phyloP scores from a whole-genome alignment of 2,113 vertebrate genomes.

The Sapayoa aenigma region DNA sequence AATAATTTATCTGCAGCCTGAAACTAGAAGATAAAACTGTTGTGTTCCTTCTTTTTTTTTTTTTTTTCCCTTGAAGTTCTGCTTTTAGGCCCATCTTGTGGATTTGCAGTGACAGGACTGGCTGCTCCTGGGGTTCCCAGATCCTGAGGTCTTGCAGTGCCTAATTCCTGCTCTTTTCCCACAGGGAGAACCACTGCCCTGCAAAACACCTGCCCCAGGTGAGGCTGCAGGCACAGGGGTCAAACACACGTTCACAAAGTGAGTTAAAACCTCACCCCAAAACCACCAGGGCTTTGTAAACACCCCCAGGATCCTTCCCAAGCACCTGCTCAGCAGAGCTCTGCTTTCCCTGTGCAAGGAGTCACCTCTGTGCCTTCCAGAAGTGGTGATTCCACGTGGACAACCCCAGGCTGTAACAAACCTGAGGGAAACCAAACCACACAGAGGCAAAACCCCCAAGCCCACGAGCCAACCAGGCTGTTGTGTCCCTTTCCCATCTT shows the following conservation, averaged over 20 bases:
- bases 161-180: background rate
- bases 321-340: background rate
- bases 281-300: background rate
- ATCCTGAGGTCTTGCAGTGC: background rate
- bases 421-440: background rate
- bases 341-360: accelerated
- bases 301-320: background rate
- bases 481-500: background rate
- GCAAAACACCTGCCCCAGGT: background rate
- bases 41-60: background rate
- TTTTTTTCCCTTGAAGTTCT: background rate
- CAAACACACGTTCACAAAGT: accelerated
- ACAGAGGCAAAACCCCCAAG: background rate
- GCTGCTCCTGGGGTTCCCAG: background rate
- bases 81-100: background rate
- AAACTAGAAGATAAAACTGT: background rate
- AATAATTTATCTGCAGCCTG: background rate
- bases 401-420: accelerated
- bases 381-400: background rate
- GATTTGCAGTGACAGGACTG: background rate
- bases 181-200: background rate
- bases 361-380: background rate
- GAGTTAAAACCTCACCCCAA: background rate
- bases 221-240: background rate
- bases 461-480: background rate